Conservation (phyloP, 2,888 invertebrate genomes). For the Dusona sp. region DNA sequence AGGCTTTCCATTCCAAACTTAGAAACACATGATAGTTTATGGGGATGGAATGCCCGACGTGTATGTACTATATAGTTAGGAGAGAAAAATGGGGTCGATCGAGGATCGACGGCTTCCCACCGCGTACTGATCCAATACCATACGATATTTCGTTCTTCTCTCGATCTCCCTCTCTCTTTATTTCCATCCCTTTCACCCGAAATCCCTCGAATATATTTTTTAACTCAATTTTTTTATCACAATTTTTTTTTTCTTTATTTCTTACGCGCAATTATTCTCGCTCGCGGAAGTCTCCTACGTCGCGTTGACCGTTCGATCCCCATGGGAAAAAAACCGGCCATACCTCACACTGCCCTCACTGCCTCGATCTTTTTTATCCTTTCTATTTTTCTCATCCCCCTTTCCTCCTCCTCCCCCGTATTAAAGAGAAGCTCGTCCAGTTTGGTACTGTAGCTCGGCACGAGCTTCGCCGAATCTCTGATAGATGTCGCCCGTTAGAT, state of each 20-base stretch:
- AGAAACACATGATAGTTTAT: neutral
- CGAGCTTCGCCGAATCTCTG: conserved; percentile 72
- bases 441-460: conserved; percentile 68
- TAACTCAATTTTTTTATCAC: conserved; percentile 61
- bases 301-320: conserved; percentile 21
- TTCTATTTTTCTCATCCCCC: neutral
- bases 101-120: neutral
- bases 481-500: conserved; percentile 80
- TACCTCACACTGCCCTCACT: neutral
- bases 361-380: neutral
- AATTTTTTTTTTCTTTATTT: conserved; percentile 41
- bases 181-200: conserved; percentile 19
- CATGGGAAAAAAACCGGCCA: conserved; percentile 1
- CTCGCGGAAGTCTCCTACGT: conserved; percentile 6
- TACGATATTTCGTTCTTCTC: neutral
- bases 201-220: conserved; percentile 19
- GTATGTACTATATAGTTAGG: conserved; percentile 7
- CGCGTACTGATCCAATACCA: conserved; percentile 37
- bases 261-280: conserved; percentile 3
- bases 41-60: conserved; percentile 15
- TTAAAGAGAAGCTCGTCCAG: conserved; percentile 71
- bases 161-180: neutral
- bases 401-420: conserved; percentile 2
- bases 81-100: conserved; percentile 21
- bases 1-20: neutral